phyloP scores from a whole-genome alignment of 2,113 vertebrate species.

The Dromas ardeola region DNA sequence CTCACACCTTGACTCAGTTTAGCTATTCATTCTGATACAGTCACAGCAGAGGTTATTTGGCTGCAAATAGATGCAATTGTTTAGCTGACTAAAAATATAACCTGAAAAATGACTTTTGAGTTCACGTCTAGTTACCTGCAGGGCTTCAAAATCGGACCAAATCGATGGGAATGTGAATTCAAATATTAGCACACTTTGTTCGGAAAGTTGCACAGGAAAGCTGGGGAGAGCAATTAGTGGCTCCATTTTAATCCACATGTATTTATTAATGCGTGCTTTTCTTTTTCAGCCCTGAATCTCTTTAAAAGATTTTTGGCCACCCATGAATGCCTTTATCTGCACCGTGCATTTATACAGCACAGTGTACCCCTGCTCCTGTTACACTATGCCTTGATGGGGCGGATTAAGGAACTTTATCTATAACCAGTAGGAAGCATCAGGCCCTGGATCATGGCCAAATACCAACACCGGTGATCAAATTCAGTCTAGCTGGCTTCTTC shows the following conservation, averaged over 20 bases:
- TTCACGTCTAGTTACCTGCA: slow-evolving; percentile 22
- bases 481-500: not conserved
- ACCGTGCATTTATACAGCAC: not conserved
- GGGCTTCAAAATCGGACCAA: slow-evolving; percentile 26
- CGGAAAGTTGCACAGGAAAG: not conserved
- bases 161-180: not conserved
- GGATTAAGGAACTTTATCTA: not conserved
- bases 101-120: not conserved
- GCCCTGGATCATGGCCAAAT: not conserved
- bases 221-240: not conserved
- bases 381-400: not conserved
- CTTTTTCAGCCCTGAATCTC: not conserved
- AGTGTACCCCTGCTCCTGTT: not conserved
- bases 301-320: slow-evolving; percentile 12
- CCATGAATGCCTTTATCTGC: not conserved
- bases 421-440: not conserved
- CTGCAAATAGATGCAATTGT: slow-evolving; percentile 37
- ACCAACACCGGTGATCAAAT: not conserved
- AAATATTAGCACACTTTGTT: slow-evolving; percentile 7
- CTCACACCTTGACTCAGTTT: not conserved
- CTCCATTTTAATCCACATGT: not conserved
- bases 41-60: slow-evolving; percentile 48
- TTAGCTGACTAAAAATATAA: slow-evolving; percentile 49
- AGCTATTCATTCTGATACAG: slow-evolving; percentile 11
- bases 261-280: slow-evolving; percentile 16